Base-by-base conservation (phyloP, 2,888 invertebrate species). In the Sthenelais limicola region DNA sequence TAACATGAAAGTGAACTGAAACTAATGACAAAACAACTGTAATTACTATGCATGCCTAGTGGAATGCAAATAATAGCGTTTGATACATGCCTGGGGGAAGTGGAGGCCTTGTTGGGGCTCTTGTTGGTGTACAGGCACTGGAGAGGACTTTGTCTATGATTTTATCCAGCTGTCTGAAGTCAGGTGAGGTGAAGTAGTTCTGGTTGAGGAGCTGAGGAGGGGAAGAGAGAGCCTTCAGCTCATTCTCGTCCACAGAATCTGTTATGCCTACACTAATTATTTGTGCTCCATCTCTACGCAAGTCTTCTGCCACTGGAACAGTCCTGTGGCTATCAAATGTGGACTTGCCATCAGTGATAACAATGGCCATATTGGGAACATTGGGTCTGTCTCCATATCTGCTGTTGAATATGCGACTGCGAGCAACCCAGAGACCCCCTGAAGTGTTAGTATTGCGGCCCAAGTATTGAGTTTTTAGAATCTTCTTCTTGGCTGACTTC, bases 111-210 rank as follows among this genome's bases (percentile, higher is more conserved):
- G 56, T 35, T 1, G 21, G 66, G 9, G 67, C 47, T 24, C 30
- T 26, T 30, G 47, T 67, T 7, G 28, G 21, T 18, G 43, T 48
- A 48, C 67, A 67, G 28, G 67, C 67, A 28, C 49, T 47, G 9
- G 67, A 47, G 1, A 67, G 21, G n/a, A 67, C 24, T 47, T 21
- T 48, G 5, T 48, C 38, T 24, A 62, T 43, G 4, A 73, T 38
- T 7, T 21, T 30, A 9, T 48, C 70, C n/a, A 74, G 70, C 21
- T 32, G 32, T 15, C 21, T 47, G 48, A 74, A 74, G 54, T 71
- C 69, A 12, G 78, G 73, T 0, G 81, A 76, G 38, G 70, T 71
- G 56, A 82, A 80, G 7, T 76, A 74, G 15, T 77, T 70, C 0
- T 77, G 77, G 2, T 43, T n/a, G 30, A 79, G 76, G 15, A 74